These are phyloP conservation scores for Prosopocoilus inquinatus DNA, from an alignment of 2,888 invertebrate species.

Conservation along the genomic window DNA sequence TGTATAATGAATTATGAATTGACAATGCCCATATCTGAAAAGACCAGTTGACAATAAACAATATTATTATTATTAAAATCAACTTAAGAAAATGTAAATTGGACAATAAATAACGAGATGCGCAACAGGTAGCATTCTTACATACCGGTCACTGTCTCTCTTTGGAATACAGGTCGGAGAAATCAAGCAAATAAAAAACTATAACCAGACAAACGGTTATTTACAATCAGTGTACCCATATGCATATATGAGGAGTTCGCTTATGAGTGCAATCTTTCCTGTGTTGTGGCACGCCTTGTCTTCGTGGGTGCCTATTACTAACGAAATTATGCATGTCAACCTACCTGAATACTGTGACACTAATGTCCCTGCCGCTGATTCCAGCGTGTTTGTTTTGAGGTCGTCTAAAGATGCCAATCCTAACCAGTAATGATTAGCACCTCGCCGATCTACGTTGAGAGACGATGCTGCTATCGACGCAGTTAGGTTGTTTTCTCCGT, in stretches of 20 bases:
- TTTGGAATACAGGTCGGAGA: conserved; percentile 24
- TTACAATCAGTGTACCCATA: too few relatives aligned
- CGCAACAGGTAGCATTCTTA: conserved; percentile 6
- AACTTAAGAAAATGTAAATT: neutral
- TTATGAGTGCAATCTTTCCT: too few relatives aligned
- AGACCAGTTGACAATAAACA: too few relatives aligned
- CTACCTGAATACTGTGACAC: conserved; percentile 89
- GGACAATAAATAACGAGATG: neutral
- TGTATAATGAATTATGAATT: too few relatives aligned
- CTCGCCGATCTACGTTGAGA: conserved; percentile 61
- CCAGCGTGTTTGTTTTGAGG: conserved; percentile 89
- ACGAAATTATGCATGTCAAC: conserved; percentile 6
- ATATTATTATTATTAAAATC: too few relatives aligned
- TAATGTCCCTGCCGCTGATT: conserved; percentile 86
- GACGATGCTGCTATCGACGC: conserved; percentile 70
- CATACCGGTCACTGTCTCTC: conserved; percentile 13
- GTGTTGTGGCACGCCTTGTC: too few relatives aligned
- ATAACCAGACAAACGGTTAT: neutral
- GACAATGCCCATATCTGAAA: too few relatives aligned
- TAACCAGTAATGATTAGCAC: conserved; percentile 79
- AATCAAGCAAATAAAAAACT: conserved; percentile 18
- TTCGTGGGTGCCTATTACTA: too few relatives aligned
- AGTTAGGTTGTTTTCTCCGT: conserved; percentile 89
- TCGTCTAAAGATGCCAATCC: conserved; percentile 89
- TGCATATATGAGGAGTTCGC: too few relatives aligned